These are phyloP conservation scores for Euzophera pinguis DNA, from an alignment of 2,888 invertebrate genomes.

Conservation along the genomic window DNA sequence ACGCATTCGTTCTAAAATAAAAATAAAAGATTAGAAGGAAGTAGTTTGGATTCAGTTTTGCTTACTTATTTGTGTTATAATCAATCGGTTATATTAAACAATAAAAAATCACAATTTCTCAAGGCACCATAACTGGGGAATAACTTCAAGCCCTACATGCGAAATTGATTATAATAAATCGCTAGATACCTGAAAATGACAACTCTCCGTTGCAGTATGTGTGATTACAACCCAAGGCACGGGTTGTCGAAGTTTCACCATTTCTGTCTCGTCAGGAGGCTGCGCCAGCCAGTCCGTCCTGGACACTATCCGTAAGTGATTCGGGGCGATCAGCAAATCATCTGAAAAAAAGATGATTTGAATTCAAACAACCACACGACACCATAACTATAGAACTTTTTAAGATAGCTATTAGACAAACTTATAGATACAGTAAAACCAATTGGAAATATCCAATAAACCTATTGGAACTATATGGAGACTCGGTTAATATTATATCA, in stretches of 20 bases:
- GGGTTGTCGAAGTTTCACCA: conserved; percentile 54
- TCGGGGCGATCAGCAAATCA: conserved; percentile 53
- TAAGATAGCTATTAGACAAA: too few species aligned
- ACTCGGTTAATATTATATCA: too few species aligned
- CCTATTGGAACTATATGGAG: too few species aligned
- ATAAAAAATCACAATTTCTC: too few species aligned
- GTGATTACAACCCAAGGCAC: conserved; percentile 81
- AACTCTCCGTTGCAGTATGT: conserved; percentile 79
- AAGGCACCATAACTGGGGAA: too few species aligned
- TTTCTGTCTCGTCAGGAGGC: conserved; percentile 71
- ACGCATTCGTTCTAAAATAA: conserved; percentile 78
- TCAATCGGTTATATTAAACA: too few species aligned
- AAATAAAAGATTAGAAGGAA: too few species aligned
- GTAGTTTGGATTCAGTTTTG: too few species aligned
- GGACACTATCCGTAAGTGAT: conserved; percentile 75
- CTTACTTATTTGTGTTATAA: too few species aligned
- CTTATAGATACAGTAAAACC: too few species aligned
- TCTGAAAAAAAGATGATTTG: conserved; percentile 43
- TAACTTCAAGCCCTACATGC: neutral
- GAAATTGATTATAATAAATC: neutral
- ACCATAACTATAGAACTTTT: too few species aligned
- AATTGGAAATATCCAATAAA: too few species aligned
- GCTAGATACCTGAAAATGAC: neutral
- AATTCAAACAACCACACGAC: neutral
- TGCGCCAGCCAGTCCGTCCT: conserved; percentile 84